Evolutionary conservation across 2,888 invertebrate genomes (phyloP).

Genomic region (Zygothrica quintamaculata): DNA sequence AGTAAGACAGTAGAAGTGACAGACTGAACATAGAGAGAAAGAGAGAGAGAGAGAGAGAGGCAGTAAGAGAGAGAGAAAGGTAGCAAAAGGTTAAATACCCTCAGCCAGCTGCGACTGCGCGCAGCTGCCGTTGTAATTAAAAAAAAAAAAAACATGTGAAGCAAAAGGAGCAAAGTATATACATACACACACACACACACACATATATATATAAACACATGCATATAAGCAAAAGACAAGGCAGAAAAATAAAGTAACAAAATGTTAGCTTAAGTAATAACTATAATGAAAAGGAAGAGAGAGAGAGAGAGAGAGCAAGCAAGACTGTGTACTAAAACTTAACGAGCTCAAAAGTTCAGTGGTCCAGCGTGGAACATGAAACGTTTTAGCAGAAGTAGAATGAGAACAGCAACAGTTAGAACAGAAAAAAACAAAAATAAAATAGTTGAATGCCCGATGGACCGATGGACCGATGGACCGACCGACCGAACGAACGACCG

Average conservation of each 20-base stretch:
- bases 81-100: constrained; percentile 57
- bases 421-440: background rate
- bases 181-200: constrained; percentile 37
- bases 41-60: constrained; percentile 2
- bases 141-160: constrained; percentile 52
- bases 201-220: constrained; percentile 11
- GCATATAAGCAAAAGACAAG: constrained; percentile 5
- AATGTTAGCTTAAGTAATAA: background rate
- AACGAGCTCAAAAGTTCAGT: constrained; percentile 62
- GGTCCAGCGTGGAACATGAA: constrained; percentile 20
- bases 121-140: constrained; percentile 75
- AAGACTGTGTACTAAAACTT: constrained; percentile 13
- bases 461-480: no score
- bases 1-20: constrained; percentile 1
- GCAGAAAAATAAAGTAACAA: background rate
- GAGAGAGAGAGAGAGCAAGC: background rate
- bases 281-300: background rate
- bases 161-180: constrained; percentile 38
- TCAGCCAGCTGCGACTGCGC: constrained; percentile 74
- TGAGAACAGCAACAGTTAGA: constrained; percentile 10
- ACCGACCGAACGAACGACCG: no score
- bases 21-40: constrained; percentile 7
- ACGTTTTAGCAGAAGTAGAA: no score
- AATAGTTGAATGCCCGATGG: constrained; percentile 46
- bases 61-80: constrained; percentile 4